These are phyloP conservation scores for Polyommatus icarus DNA, from an alignment of 2,888 invertebrate genomes.

Conservation along the genomic window DNA sequence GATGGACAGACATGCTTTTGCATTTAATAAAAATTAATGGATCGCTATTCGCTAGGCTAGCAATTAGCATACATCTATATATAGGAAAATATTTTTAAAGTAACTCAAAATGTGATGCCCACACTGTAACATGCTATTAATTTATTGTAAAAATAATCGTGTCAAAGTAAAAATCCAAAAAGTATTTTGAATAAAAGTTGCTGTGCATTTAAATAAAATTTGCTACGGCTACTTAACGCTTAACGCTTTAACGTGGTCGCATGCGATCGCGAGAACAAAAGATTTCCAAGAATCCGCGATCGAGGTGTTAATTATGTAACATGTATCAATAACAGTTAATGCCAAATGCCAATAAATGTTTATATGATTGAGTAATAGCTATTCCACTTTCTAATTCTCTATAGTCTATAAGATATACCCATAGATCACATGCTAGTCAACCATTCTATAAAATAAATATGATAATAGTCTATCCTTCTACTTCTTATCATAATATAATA, in stretches of 20 bases:
- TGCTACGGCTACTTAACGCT: constrained; percentile 5
- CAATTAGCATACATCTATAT: too few species aligned
- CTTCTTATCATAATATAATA: not conserved
- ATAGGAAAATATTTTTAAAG: too few species aligned
- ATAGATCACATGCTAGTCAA: not conserved
- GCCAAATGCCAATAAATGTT: not conserved
- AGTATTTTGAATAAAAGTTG: not conserved
- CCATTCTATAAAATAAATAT: not conserved
- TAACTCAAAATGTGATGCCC: too few species aligned
- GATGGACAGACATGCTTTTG: not conserved
- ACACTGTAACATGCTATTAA: too few species aligned
- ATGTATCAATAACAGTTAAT: not conserved
- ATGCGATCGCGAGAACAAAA: too few species aligned
- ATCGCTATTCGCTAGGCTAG: too few species aligned
- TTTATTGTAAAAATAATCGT: too few species aligned
- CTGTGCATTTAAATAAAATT: not conserved
- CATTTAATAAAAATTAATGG: too few species aligned
- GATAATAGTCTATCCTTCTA: not conserved
- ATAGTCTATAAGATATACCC: not conserved
- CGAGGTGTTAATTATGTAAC: not conserved
- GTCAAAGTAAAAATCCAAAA: not conserved
- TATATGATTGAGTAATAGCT: not conserved
- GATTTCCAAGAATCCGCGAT: too few species aligned
- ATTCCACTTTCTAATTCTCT: constrained; percentile 11
- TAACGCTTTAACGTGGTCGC: too few species aligned